Evolutionary conservation across 2,113 vertebrate species (phyloP).

Genomic region (Chroicocephalus ridibundus): DNA sequence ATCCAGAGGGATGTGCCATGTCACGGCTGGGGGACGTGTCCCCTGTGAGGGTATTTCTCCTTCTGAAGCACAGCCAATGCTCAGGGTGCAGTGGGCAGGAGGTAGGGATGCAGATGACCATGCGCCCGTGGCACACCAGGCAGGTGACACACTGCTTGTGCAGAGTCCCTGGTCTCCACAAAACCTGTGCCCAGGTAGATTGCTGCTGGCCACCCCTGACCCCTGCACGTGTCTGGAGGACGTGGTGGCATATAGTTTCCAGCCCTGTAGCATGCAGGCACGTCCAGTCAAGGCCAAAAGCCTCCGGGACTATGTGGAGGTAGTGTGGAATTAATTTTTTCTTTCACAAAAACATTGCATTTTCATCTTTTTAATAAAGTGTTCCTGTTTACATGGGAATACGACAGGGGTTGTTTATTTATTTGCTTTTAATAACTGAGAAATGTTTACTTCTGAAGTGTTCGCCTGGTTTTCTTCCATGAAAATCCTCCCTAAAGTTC

Average conservation of each 20-base stretch:
- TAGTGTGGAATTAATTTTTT: not conserved
- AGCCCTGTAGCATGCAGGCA: rapidly evolving
- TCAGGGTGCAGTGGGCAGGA: not conserved
- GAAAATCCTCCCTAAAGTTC: slow-evolving; percentile 8
- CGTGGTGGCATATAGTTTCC: rapidly evolving
- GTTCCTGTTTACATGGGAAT: slow-evolving; percentile 7
- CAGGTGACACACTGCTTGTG: not conserved
- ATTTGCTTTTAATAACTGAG: slow-evolving; percentile 50
- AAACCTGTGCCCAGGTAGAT: not conserved
- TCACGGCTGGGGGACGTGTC: rapidly evolving
- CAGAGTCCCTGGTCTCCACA: rapidly evolving
- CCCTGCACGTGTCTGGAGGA: rapidly evolving
- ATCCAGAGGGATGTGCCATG: not conserved
- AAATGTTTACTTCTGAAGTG: slow-evolving; percentile 10
- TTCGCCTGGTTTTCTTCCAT: slow-evolving; percentile 9
- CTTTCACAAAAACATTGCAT: not conserved
- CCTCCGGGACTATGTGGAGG: not conserved
- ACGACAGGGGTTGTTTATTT: not conserved
- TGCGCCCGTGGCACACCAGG: rapidly evolving
- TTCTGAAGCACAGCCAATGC: not conserved
- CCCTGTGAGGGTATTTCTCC: not conserved
- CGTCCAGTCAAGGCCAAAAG: not conserved
- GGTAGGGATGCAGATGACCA: not conserved
- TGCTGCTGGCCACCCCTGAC: not conserved
- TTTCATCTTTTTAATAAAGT: slow-evolving; percentile 19